These are phyloP conservation scores for Drosophila meridionalis DNA, from an alignment of 2,888 invertebrate species.

Conservation along the genomic window DNA sequence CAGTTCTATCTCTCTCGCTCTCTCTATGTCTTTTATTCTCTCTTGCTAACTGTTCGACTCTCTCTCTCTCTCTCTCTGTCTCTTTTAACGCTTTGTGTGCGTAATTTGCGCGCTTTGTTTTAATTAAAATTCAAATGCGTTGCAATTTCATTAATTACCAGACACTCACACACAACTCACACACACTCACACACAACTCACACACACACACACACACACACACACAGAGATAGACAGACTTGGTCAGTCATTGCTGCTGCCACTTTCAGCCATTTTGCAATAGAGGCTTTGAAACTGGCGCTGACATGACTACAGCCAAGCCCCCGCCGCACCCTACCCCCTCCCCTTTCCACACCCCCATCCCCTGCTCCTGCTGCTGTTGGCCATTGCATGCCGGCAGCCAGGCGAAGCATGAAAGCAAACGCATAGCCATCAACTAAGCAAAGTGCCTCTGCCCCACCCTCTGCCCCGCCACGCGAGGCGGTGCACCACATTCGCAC, in stretches of 20 bases:
- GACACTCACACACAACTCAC: slow-evolving; percentile 46
- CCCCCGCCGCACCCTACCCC: slow-evolving; percentile 5
- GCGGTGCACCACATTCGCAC: slow-evolving; percentile 52
- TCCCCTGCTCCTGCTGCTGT: slow-evolving; percentile 31
- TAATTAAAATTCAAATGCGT: slow-evolving; percentile 84
- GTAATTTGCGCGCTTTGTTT: slow-evolving; percentile 81
- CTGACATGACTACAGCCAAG: slow-evolving; percentile 53
- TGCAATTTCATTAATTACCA: slow-evolving; percentile 83
- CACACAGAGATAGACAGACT: slow-evolving; percentile 36
- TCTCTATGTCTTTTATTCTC: background rate
- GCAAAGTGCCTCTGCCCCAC: slow-evolving; percentile 16
- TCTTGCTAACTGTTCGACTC: too few species aligned
- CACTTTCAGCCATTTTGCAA: slow-evolving; percentile 70
- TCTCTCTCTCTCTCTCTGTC: background rate
- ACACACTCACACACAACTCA: slow-evolving; percentile 21
- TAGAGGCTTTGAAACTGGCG: slow-evolving; percentile 74
- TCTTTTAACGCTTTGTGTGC: slow-evolving; percentile 27
- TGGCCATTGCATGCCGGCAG: slow-evolving; percentile 74
- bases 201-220: slow-evolving; percentile 30
- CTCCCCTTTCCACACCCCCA: background rate
- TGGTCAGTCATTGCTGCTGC: slow-evolving; percentile 50
- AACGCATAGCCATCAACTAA: slow-evolving; percentile 70
- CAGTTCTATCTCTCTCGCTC: background rate
- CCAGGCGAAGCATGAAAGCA: slow-evolving; percentile 74
- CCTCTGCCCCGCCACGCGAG: slow-evolving; percentile 6